Evolutionary conservation across 1,140 invertebrate species (phyloP).

Genomic region (Euschistus heros): DNA sequence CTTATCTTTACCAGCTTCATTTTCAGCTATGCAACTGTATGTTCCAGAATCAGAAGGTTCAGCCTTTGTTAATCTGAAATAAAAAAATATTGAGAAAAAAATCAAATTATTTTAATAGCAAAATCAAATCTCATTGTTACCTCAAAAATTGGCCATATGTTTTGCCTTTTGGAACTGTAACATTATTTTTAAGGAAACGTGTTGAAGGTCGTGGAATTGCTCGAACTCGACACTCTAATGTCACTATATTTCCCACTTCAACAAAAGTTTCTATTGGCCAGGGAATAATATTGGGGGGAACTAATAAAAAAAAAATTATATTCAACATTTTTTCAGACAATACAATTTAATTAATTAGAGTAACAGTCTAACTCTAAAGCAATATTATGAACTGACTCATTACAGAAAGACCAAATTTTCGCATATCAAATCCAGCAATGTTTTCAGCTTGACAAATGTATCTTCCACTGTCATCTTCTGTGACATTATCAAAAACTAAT

Average conservation of each 20-base stretch:
- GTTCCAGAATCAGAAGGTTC: slow-evolving; percentile 25
- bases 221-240: slow-evolving; percentile 26
- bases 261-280: slow-evolving; percentile 15
- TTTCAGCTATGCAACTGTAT: slow-evolving; percentile 28
- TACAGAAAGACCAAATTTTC: slow-evolving; percentile 25
- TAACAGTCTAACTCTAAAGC: too few relatives aligned
- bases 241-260: slow-evolving; percentile 26
- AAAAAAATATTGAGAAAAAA: slow-evolving; percentile 8
- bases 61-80: slow-evolving; percentile 21
- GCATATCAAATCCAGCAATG: slow-evolving; percentile 26
- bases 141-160: slow-evolving; percentile 11
- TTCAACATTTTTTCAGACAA: not conserved
- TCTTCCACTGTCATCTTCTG: slow-evolving; percentile 36
- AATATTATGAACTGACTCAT: slow-evolving; percentile 24
- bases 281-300: slow-evolving; percentile 25
- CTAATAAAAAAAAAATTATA: slow-evolving; percentile 24
- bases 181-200: slow-evolving; percentile 19
- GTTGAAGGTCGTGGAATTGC: slow-evolving; percentile 25
- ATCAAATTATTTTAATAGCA: not conserved
- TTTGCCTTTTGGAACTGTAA: not conserved
- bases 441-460: slow-evolving; percentile 36
- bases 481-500: slow-evolving; percentile 29
- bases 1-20: slow-evolving; percentile 20
- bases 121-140: not conserved
- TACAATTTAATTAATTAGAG: not conserved